These are phyloP conservation scores for Sebastes minor DNA, from an alignment of 2,797 vertebrate species.

Conservation along the genomic window DNA sequence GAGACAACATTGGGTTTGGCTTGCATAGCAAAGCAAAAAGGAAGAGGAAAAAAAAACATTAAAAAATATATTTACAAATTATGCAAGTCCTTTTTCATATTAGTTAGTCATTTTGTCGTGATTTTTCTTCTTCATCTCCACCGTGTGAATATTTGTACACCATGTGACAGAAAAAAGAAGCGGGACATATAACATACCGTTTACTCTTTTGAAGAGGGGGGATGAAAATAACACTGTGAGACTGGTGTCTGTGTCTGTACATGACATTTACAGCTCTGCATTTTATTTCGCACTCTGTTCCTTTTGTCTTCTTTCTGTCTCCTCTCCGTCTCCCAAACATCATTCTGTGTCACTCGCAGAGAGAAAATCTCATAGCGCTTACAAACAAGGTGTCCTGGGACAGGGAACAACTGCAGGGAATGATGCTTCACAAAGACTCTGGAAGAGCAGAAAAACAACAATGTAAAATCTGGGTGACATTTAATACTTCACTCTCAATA, in stretches of 20 bases:
- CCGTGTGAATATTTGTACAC: constrained; percentile 70
- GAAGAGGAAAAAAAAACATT: constrained; percentile 86
- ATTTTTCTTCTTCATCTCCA: constrained; percentile 65
- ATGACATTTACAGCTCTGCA: constrained; percentile 94
- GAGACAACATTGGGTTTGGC: constrained; percentile 89
- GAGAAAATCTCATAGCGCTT: constrained; percentile 93
- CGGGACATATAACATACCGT: constrained; percentile 74
- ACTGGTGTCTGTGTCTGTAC: constrained; percentile 96
- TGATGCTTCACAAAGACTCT: constrained; percentile 73
- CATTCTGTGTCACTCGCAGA: constrained; percentile 88
- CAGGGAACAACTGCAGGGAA: constrained; percentile 83
- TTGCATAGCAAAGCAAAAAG: constrained; percentile 98
- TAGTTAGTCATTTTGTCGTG: constrained; percentile 75
- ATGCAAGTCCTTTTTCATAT: constrained; percentile 90
- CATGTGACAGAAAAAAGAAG: constrained; percentile 76
- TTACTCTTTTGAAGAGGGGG: constrained; percentile 82
- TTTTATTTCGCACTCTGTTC: constrained; percentile 49
- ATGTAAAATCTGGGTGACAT: not conserved
- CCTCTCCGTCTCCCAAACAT: constrained; percentile 68
- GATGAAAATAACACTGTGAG: constrained; percentile 85
- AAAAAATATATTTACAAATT: constrained; percentile 95
- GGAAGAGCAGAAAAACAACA: constrained; percentile 38
- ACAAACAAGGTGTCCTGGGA: constrained; percentile 87
- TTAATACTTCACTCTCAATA: not conserved
- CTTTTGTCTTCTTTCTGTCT: constrained; percentile 53